These are phyloP conservation scores for Drosophila nr. medialis DNA, from an alignment of 2,888 invertebrate genomes.

Conservation along the genomic window DNA sequence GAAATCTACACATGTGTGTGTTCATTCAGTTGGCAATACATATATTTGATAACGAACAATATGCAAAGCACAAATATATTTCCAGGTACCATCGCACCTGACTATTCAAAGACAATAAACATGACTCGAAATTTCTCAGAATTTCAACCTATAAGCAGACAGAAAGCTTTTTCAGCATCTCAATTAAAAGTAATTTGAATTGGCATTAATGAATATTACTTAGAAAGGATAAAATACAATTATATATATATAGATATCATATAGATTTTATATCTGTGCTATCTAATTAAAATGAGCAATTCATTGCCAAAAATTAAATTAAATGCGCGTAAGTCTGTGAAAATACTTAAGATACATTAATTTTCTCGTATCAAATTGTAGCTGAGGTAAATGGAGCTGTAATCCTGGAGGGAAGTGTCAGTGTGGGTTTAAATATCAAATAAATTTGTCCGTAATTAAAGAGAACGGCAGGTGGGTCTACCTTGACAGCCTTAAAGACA, in stretches of 20 bases:
- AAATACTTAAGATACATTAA: background rate
- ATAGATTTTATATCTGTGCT: too few relatives aligned
- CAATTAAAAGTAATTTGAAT: background rate
- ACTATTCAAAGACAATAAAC: background rate
- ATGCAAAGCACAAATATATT: background rate
- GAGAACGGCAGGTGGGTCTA: slow-evolving; percentile 10
- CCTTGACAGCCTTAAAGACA: slow-evolving; percentile 25
- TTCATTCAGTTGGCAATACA: background rate
- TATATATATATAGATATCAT: too few relatives aligned
- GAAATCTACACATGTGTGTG: background rate
- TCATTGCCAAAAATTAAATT: slow-evolving; percentile 10
- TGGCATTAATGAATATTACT: background rate
- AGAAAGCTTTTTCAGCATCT: background rate
- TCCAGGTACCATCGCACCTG: background rate
- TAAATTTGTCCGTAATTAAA: slow-evolving; percentile 51
- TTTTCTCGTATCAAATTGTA: slow-evolving; percentile 20
- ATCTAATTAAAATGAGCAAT: slow-evolving; percentile 17
- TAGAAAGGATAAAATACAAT: background rate
- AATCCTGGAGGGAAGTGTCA: slow-evolving; percentile 1
- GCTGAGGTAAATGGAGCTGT: slow-evolving; percentile 9
- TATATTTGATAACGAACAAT: background rate
- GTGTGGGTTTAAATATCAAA: slow-evolving; percentile 31
- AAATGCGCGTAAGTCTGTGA: slow-evolving; percentile 4
- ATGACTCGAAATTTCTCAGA: background rate
- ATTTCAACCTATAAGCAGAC: background rate